These are phyloP conservation scores for Grallaria varia DNA, from an alignment of 2,113 vertebrate genomes.

Conservation along the genomic window DNA sequence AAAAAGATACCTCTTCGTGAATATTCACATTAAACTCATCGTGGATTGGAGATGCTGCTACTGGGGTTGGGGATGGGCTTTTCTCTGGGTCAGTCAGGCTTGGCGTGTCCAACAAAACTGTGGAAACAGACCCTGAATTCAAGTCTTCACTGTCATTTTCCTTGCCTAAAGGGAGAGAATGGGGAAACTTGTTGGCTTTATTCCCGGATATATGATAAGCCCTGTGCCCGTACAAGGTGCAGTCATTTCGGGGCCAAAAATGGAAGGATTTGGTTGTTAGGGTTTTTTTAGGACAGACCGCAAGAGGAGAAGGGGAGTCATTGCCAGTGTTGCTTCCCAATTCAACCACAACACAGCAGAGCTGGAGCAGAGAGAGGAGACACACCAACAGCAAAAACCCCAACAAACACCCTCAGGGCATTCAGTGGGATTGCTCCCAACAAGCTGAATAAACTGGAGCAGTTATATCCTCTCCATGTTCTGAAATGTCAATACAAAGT, in stretches of 20 bases:
- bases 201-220: neutral
- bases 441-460: neutral
- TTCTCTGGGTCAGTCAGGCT: conserved; percentile 77
- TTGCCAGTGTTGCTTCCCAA: neutral
- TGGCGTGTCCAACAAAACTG: conserved; percentile 42
- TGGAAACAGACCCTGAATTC: conserved; percentile 73
- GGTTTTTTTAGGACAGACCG: neutral
- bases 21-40: conserved; percentile 49
- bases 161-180: conserved; percentile 66
- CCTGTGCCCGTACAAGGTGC: neutral
- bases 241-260: neutral
- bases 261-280: neutral
- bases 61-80: conserved; percentile 55
- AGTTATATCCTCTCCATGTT: neutral
- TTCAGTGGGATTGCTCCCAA: neutral
- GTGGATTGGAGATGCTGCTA: conserved; percentile 52
- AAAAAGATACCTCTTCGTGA: conserved; percentile 68
- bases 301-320: neutral
- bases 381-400: neutral
- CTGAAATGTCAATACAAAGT: neutral
- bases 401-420: neutral
- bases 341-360: neutral
- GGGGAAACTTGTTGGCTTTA: neutral
- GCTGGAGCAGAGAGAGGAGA: neutral
- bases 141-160: conserved; percentile 81